These are phyloP conservation scores for Cheilosia urbana DNA, from an alignment of 2,888 invertebrate species.

Conservation along the genomic window DNA sequence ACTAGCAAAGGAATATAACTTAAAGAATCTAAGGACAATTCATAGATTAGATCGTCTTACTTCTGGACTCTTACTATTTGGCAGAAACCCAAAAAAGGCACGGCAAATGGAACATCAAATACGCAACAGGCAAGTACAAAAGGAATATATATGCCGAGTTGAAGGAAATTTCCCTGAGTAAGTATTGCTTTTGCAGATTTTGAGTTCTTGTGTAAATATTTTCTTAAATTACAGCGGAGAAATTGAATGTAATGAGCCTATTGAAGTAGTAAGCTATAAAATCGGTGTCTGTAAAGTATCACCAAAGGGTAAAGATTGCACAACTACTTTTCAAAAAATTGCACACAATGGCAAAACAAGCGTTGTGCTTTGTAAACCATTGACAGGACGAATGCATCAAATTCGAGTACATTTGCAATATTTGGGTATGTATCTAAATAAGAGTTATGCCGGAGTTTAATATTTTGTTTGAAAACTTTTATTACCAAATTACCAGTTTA, in stretches of 20 bases:
- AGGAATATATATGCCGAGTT: conserved; percentile 97
- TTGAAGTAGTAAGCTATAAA: conserved; percentile 97
- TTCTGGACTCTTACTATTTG: conserved; percentile 95
- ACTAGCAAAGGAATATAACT: conserved; percentile 97
- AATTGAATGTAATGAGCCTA: conserved; percentile 94
- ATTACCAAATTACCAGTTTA: too few relatives aligned
- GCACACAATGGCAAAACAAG: conserved; percentile 95
- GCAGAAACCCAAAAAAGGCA: conserved; percentile 96
- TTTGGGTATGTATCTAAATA: conserved; percentile 87
- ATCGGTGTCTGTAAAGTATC: conserved; percentile 98
- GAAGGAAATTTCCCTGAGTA: conserved; percentile 97
- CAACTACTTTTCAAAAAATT: conserved; percentile 94
- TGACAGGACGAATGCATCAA: conserved; percentile 99
- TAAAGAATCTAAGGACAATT: conserved; percentile 96
- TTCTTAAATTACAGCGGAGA: conserved; percentile 86
- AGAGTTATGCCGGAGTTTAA: too few relatives aligned
- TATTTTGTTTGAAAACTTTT: too few relatives aligned
- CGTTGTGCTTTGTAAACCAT: conserved; percentile 96
- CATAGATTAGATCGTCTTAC: conserved; percentile 98
- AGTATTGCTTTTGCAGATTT: conserved; percentile 79
- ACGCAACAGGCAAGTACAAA: conserved; percentile 94
- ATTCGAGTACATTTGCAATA: conserved; percentile 99
- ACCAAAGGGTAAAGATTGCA: conserved; percentile 95
- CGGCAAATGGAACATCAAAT: conserved; percentile 98
- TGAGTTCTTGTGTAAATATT: conserved; percentile 5